These are phyloP conservation scores for Trematocara unimaculatum DNA, from an alignment of 2,113 vertebrate genomes.

Conservation along the genomic window DNA sequence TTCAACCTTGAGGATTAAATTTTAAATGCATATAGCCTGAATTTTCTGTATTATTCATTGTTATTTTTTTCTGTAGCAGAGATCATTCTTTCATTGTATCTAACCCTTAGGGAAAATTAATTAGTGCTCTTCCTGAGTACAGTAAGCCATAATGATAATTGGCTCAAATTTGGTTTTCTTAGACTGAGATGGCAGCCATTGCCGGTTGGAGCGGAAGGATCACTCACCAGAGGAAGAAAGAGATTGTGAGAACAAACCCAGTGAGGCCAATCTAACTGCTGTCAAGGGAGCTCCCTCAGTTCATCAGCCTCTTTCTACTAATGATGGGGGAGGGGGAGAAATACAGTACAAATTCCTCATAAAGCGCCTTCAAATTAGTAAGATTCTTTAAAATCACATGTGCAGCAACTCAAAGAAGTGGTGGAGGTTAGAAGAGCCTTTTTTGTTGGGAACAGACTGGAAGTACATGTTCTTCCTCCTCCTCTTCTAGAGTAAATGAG, in stretches of 20 bases:
- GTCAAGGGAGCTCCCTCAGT: constrained; percentile 51
- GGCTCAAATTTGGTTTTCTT: constrained; percentile 61
- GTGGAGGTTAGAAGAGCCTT: not conserved
- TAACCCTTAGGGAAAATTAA: constrained; percentile 67
- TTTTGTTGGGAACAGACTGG: constrained; percentile 14
- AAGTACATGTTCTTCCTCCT: not conserved
- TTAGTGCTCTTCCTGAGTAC: constrained; percentile 60
- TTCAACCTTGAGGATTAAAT: not conserved
- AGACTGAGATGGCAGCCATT: constrained; percentile 27
- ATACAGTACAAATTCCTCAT: constrained; percentile 8
- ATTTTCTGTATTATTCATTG: constrained; percentile 30
- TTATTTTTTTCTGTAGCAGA: constrained; percentile 21
- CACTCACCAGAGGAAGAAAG: constrained; percentile 57
- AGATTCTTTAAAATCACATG: constrained; percentile 9
- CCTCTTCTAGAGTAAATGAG: constrained; percentile 58
- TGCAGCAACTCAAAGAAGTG: not conserved
- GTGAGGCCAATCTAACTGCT: constrained; percentile 43
- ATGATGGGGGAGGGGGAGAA: constrained; percentile 31
- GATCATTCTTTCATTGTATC: constrained; percentile 41
- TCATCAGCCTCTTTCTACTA: constrained; percentile 42
- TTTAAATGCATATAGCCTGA: not conserved
- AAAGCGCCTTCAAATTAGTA: constrained; percentile 34
- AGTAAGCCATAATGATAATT: constrained; percentile 65
- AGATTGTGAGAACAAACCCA: constrained; percentile 53
- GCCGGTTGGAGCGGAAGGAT: constrained; percentile 37